Conservation (phyloP, 2,797 vertebrate species). For the Iguana delicatissima region DNA sequence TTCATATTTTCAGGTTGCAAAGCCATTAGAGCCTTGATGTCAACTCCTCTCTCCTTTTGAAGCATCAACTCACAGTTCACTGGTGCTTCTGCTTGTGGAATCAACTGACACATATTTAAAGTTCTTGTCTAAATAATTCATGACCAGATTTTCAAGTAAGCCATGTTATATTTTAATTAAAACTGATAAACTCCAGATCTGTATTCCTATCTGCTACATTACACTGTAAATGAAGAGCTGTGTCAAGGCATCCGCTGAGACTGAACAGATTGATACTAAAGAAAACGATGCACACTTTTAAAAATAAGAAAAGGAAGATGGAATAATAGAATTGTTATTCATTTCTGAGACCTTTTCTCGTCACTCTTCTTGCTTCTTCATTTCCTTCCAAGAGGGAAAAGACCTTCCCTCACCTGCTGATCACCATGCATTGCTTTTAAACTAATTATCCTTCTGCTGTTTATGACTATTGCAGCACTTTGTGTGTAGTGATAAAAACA, state of each 20-base stretch:
- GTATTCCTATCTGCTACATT: constrained; percentile 39
- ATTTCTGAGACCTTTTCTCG: constrained; percentile 50
- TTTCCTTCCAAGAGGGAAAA: constrained; percentile 38
- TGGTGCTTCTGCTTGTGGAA: constrained; percentile 18
- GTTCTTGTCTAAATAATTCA: constrained; percentile 41
- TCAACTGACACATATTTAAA: constrained; percentile 41
- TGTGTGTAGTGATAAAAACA: constrained; percentile 13
- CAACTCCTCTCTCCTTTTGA: not conserved
- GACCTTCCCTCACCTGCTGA: constrained; percentile 56
- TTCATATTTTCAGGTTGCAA: not conserved
- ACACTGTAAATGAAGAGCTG: constrained; percentile 47
- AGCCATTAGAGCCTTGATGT: not conserved
- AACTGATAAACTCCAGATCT: constrained; percentile 42
- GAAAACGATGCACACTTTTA: constrained; percentile 39
- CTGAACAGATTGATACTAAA: constrained; percentile 34
- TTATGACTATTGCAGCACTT: constrained; percentile 39
- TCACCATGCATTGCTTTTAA: constrained; percentile 54
- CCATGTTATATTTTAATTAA: constrained; percentile 62
- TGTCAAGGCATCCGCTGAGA: constrained; percentile 41
- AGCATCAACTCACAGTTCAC: not conserved
- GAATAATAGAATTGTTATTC: constrained; percentile 55
- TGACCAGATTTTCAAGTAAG: constrained; percentile 9
- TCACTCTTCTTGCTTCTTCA: constrained; percentile 51
- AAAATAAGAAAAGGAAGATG: constrained; percentile 37
- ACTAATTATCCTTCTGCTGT: constrained; percentile 37